These are phyloP conservation scores for Lamellibrachia luymesi DNA, from an alignment of 1,140 invertebrate genomes.

Conservation along the genomic window DNA sequence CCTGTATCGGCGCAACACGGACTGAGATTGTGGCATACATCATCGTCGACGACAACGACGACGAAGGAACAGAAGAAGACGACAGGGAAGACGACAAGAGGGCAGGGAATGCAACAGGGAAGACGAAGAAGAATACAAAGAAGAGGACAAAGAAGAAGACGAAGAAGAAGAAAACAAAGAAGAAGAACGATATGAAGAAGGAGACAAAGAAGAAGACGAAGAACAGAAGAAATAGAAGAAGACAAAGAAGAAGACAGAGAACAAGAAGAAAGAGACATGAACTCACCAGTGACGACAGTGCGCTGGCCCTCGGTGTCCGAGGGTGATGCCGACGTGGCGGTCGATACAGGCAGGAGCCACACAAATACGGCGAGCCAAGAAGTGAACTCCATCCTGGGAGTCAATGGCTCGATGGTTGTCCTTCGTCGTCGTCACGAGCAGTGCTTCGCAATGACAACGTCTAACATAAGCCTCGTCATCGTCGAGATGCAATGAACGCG, in stretches of 20 bases:
- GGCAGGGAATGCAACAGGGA: background rate
- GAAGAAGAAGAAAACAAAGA: background rate
- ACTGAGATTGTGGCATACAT: background rate
- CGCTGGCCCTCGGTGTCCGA: background rate
- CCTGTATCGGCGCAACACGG: background rate
- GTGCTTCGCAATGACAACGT: background rate
- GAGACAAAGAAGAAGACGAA: background rate
- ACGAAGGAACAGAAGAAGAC: background rate
- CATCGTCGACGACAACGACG: background rate
- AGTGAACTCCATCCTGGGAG: background rate
- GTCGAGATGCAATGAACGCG: background rate
- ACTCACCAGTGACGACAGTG: background rate
- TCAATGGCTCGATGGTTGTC: background rate
- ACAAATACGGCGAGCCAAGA: background rate
- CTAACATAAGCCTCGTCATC: background rate
- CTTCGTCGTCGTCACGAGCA: background rate
- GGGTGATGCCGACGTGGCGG: background rate
- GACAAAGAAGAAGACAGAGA: background rate
- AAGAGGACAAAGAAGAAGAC: background rate
- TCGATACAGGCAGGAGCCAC: background rate
- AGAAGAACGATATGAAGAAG: background rate
- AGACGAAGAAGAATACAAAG: background rate
- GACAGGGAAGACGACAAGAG: background rate
- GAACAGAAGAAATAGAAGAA: background rate
- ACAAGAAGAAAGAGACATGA: background rate